Base-by-base conservation (phyloP, 2,888 invertebrate species). In the Allygus modestus region DNA sequence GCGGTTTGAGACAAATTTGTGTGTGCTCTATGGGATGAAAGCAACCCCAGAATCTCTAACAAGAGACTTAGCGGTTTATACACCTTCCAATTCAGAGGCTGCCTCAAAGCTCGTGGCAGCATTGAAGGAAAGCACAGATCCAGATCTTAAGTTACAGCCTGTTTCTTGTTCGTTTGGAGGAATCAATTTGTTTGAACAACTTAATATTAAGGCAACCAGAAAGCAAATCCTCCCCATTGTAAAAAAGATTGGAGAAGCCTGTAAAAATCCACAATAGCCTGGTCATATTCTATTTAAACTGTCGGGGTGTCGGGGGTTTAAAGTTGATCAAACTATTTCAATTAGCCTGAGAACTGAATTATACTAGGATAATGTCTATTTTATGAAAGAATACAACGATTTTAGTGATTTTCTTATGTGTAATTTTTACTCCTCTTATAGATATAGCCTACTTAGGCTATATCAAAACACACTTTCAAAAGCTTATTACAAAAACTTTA, bases 41-140 rank as follows among this genome's bases (percentile, higher is more conserved):
- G 28, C 46, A 28, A 28, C n/a, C 4, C 26, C n/a, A n/a, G 75
- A 23, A 28, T 41, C 23, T 9, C 4, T 77, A 9, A 28, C 26
- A 26, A 77, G 75, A 28, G 75, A 77, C 26, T 46, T 77, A 28
- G 75, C 75, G 7, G 75, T 77, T 11, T 77, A 77, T 51, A n/a
- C 43, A 5, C 1, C 20, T 2, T 37, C 71, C 37, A 41, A 71
- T 20, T 37, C 37, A 23, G 41, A 71, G 71, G n/a, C 41, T 41
- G 71, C 71, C 37, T 71, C 15, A 23, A 41, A 71, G 41, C n/a
- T 71, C 37, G 71, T 71, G 7, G 11, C 1, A 41, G 71, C 71
- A 28, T 37, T 71, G 31, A 41, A n/a, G 15, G 41, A 41, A 41
- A 71, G 41, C 28, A 71, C 0, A 41, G 41, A 71, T 11, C 71